These are phyloP conservation scores for Aromia moschata DNA, from an alignment of 2,888 invertebrate species.

Conservation along the genomic window DNA sequence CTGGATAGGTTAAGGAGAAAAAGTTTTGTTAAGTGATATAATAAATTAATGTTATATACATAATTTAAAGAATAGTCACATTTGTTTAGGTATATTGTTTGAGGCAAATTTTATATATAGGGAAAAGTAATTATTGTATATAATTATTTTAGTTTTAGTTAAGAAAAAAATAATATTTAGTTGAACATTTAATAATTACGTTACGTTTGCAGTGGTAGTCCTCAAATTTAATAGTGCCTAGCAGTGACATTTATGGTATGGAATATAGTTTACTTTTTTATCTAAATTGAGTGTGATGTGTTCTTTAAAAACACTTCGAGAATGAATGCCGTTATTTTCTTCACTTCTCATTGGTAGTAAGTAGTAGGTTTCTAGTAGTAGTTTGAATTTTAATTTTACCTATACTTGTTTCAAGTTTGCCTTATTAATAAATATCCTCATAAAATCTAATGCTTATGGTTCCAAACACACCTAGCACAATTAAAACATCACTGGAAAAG, in stretches of 20 bases:
- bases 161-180: slow-evolving; percentile 13
- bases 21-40: not conserved
- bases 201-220: not conserved
- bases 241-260: not conserved
- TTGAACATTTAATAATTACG: not conserved
- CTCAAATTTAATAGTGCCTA: not conserved
- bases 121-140: not conserved
- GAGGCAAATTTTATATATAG: not conserved
- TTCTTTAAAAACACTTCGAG: too few species aligned
- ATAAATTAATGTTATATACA: slow-evolving; percentile 2
- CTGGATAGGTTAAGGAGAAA: not conserved
- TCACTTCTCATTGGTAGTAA: too few species aligned
- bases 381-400: too few species aligned
- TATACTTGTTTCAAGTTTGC: too few species aligned
- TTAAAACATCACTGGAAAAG: too few species aligned
- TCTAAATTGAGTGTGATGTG: too few species aligned
- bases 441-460: too few species aligned
- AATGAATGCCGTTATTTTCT: too few species aligned
- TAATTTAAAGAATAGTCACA: not conserved
- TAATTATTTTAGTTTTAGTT: slow-evolving; percentile 16
- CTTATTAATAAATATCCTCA: too few species aligned
- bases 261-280: not conserved
- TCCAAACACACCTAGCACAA: too few species aligned
- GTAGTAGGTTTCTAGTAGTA: too few species aligned
- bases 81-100: not conserved